Percentiles rank a stretch among this genome's conserved stretches.
These are phyloP conservation scores for Sinocyclocheilus anophthalmus DNA, from an alignment of 2,113 vertebrate species.

Conservation along the genomic window DNA sequence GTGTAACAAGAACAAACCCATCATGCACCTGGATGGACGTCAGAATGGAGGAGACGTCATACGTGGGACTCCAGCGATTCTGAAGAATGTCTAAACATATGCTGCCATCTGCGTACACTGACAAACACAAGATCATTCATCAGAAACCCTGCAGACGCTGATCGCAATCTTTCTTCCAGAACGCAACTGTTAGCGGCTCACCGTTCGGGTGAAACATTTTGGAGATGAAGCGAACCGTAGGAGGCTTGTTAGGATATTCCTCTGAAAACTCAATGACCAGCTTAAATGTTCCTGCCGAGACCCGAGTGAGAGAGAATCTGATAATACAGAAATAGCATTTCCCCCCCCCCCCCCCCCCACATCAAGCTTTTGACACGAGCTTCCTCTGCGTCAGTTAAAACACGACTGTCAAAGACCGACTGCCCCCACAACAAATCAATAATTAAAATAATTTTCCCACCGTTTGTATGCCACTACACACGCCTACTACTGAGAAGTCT, in stretches of 20 bases:
- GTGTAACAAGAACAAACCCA: not conserved
- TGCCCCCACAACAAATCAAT: not conserved
- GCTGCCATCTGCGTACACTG: conserved; percentile 92
- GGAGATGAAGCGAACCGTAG: conserved; percentile 97
- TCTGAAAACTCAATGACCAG: conserved; percentile 99
- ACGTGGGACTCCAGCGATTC: conserved; percentile 98
- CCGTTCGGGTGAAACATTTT: conserved; percentile 95
- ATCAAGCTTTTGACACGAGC: too few species aligned
- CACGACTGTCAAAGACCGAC: too few species aligned
- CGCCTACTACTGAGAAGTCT: too few species aligned
- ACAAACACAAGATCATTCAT: conserved; percentile 64
- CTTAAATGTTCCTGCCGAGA: conserved; percentile 94
- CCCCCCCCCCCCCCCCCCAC: too few species aligned
- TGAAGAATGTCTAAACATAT: conserved; percentile 99
- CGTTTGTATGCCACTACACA: too few species aligned
- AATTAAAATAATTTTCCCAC: too few species aligned
- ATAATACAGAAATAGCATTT: not conserved
- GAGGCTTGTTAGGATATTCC: conserved; percentile 99
- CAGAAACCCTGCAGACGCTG: not conserved
- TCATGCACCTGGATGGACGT: conserved; percentile 95
- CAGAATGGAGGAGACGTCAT: conserved; percentile 97
- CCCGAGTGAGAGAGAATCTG: not conserved
- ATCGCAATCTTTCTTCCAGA: not conserved
- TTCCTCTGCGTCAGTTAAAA: too few species aligned
- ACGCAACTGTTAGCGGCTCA: conserved; percentile 67